Conservation (phyloP, 1,140 invertebrate genomes). For the Drosophila melanica region DNA sequence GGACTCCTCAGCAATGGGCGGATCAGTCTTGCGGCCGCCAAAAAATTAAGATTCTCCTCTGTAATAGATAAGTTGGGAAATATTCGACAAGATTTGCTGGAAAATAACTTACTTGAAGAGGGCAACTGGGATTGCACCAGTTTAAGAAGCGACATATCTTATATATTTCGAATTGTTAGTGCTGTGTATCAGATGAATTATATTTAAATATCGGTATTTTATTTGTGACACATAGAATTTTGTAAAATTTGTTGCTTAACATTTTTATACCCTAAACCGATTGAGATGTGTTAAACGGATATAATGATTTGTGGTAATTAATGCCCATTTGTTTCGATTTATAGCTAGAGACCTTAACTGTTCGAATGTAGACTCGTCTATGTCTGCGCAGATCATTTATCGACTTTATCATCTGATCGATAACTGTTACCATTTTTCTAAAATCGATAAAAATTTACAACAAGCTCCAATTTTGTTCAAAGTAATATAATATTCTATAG, state of each 20-base stretch:
- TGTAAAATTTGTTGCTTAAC: background rate
- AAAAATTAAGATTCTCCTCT: conserved; percentile 24
- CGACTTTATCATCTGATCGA: too few species aligned
- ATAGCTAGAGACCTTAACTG: too few species aligned
- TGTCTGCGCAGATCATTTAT: too few species aligned
- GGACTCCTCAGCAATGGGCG: conserved; percentile 40
- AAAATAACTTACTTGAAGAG: conserved; percentile 35
- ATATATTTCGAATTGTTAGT: background rate
- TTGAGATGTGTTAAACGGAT: too few species aligned
- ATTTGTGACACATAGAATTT: conserved; percentile 32
- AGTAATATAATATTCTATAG: too few species aligned
- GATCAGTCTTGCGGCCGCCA: conserved; percentile 13
- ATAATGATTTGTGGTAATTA: too few species aligned
- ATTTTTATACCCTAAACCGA: background rate
- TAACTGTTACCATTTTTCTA: too few species aligned
- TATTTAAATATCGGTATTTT: conserved; percentile 1
- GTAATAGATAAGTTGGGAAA: background rate
- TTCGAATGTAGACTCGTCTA: too few species aligned
- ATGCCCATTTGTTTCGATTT: too few species aligned
- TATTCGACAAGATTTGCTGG: background rate
- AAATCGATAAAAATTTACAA: too few species aligned
- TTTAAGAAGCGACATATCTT: background rate
- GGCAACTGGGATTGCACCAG: conserved; percentile 5
- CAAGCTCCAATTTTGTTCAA: too few species aligned
- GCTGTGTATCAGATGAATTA: background rate